Evolutionary conservation across 35 echinoderm and acorn worm genomes (phyloP).

Genomic region (Diadema setosum): DNA sequence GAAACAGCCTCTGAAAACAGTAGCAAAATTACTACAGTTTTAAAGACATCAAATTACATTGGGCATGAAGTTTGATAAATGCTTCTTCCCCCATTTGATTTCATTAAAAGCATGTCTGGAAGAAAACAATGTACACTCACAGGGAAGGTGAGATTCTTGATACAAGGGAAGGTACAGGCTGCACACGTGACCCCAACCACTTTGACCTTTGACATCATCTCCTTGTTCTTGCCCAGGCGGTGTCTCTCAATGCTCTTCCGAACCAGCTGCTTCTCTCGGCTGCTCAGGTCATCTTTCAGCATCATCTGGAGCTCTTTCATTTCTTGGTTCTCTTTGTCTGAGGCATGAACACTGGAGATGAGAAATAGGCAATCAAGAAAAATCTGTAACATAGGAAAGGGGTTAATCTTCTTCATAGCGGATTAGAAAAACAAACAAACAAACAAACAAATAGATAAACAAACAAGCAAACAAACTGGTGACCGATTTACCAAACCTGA

Average conservation of each 20-base stretch:
- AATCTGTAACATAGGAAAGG: too few species aligned
- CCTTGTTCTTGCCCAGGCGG: conserved; percentile 64
- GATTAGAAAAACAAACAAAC: too few species aligned
- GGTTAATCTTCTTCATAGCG: too few species aligned
- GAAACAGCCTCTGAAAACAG: too few species aligned
- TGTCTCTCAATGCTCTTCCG: conserved; percentile 84
- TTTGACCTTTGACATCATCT: conserved; percentile 68
- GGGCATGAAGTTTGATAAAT: too few species aligned
- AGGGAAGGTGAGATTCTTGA: conserved; percentile 77
- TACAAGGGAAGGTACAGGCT: conserved; percentile 86
- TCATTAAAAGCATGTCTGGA: too few species aligned
- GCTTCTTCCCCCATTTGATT: too few species aligned
- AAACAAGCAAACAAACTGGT: too few species aligned
- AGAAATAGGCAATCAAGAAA: neutral
- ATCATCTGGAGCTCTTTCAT: conserved; percentile 84
- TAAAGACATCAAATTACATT: too few species aligned
- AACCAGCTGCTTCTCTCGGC: conserved; percentile 63
- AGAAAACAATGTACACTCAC: conserved; percentile 45
- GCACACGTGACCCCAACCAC: conserved; percentile 97
- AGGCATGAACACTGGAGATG: conserved; percentile 84
- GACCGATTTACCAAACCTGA: too few species aligned
- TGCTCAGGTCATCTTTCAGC: conserved; percentile 75
- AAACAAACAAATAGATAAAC: too few species aligned
- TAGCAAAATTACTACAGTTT: too few species aligned
- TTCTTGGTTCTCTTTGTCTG: conserved; percentile 80